Evolutionary conservation across 2,797 vertebrate species (phyloP).

Genomic region (Ctenopoma multispine): DNA sequence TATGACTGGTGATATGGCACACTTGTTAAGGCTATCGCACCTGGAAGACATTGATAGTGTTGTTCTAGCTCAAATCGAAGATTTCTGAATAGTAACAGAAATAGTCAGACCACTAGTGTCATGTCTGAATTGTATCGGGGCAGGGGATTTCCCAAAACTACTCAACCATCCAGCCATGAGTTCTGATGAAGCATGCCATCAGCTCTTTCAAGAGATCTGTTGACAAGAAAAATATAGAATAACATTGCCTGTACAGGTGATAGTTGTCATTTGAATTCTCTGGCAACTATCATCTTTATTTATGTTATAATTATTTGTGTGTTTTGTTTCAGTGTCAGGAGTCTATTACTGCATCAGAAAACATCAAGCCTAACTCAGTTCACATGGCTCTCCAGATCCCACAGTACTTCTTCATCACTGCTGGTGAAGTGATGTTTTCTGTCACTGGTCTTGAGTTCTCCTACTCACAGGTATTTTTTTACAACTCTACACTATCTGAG

Average conservation of each 20-base stretch:
- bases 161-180: no score
- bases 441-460: conserved; percentile 96
- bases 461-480: conserved; percentile 91
- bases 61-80: no score
- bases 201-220: not conserved
- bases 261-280: not conserved
- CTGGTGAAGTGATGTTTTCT: conserved; percentile 95
- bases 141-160: no score
- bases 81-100: no score
- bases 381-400: conserved; percentile 97
- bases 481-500: not conserved
- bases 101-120: no score
- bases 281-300: not conserved
- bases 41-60: no score
- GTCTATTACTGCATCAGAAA: conserved; percentile 62
- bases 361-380: conserved; percentile 89
- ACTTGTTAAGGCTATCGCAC: no score
- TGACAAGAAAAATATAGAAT: not conserved
- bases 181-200: no score
- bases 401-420: conserved; percentile 95
- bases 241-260: not conserved
- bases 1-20: not conserved
- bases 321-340: conserved; percentile 73
- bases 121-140: no score
- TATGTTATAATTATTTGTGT: not conserved